phyloP scores from a whole-genome alignment of 2,113 vertebrate species.

The Myocastor coypus region DNA sequence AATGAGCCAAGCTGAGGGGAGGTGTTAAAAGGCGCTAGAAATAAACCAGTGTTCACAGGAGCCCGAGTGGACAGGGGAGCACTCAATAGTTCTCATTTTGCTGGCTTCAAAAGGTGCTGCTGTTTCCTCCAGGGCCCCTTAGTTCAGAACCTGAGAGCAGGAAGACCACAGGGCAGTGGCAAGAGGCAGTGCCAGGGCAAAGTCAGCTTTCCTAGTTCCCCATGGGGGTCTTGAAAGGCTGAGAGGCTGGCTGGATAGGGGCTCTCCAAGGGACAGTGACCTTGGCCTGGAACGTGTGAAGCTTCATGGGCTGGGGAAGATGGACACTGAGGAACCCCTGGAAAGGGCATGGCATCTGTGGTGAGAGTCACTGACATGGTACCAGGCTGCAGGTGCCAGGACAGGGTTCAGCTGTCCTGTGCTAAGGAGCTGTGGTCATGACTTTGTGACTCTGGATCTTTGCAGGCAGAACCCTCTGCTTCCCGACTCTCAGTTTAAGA shows the following conservation, averaged over 20 bases:
- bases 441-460: not conserved
- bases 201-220: not conserved
- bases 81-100: not conserved
- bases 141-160: not conserved
- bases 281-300: not conserved
- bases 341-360: not conserved
- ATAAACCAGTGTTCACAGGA: not conserved
- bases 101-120: conserved; percentile 8
- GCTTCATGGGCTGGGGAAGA: not conserved
- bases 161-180: not conserved
- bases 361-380: not conserved
- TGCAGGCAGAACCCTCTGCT: not conserved
- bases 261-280: not conserved
- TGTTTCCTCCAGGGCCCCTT: not conserved
- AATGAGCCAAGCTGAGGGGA: not conserved
- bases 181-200: not conserved
- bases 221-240: not conserved
- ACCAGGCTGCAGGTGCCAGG: not conserved
- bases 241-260: not conserved
- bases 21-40: not conserved
- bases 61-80: not conserved
- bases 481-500: not conserved
- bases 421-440: not conserved
- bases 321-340: not conserved
- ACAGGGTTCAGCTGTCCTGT: not conserved